Evolutionary conservation across 2,888 invertebrate species (phyloP).

Genomic region (Monochamus alternatus): DNA sequence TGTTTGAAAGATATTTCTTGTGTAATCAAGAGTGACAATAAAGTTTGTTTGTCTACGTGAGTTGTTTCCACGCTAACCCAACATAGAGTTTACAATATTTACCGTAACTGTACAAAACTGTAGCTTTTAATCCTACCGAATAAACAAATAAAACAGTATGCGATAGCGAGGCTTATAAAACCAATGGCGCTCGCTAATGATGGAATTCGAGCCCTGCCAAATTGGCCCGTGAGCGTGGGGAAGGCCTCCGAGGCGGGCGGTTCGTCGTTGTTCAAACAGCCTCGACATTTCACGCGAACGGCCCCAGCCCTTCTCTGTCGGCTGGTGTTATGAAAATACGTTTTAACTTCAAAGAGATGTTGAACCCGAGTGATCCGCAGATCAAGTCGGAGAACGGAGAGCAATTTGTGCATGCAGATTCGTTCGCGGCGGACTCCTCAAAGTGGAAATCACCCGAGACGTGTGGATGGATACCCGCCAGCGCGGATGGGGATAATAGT

Average conservation of each 20-base stretch:
- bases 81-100: too few species aligned
- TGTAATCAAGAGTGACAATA: too few species aligned
- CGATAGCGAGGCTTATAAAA: too few species aligned
- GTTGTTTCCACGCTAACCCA: too few species aligned
- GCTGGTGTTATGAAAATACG: slow-evolving; percentile 67
- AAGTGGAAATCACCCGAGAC: slow-evolving; percentile 63
- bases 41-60: too few species aligned
- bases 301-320: slow-evolving; percentile 53
- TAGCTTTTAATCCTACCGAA: too few species aligned
- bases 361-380: slow-evolving; percentile 64
- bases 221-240: slow-evolving; percentile 12
- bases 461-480: slow-evolving; percentile 58
- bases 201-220: too few species aligned
- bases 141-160: too few species aligned
- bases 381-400: slow-evolving; percentile 62
- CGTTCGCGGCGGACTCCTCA: slow-evolving; percentile 58
- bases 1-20: too few species aligned
- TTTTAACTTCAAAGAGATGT: slow-evolving; percentile 67
- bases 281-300: slow-evolving; percentile 56
- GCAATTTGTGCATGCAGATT: slow-evolving; percentile 69
- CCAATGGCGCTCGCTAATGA: too few species aligned
- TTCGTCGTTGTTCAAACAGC: slow-evolving; percentile 45
- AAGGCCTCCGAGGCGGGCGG: slow-evolving; percentile 21
- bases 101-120: too few species aligned
- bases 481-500: slow-evolving; percentile 50